Evolutionary conservation across 2,888 invertebrate genomes (phyloP), one percentile per base, ranked within the genome.

Genomic region (Diarsia brunnea): DNA sequence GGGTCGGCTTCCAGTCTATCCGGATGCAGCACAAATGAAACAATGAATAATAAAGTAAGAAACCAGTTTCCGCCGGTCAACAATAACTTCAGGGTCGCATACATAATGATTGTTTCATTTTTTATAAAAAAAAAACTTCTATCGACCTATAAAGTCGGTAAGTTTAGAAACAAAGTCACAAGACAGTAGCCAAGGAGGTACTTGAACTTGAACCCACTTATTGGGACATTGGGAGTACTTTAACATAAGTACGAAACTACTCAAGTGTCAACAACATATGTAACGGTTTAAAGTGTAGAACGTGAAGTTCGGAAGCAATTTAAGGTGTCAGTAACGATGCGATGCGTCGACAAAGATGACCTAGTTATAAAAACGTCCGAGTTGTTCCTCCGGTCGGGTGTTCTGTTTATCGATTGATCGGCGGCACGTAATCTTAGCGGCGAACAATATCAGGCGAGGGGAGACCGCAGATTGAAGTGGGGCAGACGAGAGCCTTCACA

Each of bases 341-440:
- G 60, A 45, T 53, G 27, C 47, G 53, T 47, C 11, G 19, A 31
- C 53, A 76, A 65, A 69, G 49, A 71, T 81, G 69, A 31, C 73
- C 73, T 47, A 63, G 38, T 47, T 81, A 19, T 43, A 24, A 31
- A 53, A 38, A 66, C n/a, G 49, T 49, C 31, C 21, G 31, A 31
- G 21, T 45, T 65, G 77, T 63, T 64, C 53, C 63, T 49, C 53
- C 58, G 19, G 21, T 55, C 51, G 69, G 31, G 53, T 68, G 24
- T 27, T 55, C 55, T 55, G 55, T 70, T 60, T 73, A 81, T 68
- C 81, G 81, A 81, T 81, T 66, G 21, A 81, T 64, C 67, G 58
- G 51, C 51, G 63, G 67, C 60, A 61, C 55, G 60, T 55, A 27
- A 68, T 70, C 64, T 63, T 24, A 68, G 74, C 31, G 45, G 75